Conservation (phyloP, 2,113 vertebrate genomes). For the Xiphophorus maculatus region DNA sequence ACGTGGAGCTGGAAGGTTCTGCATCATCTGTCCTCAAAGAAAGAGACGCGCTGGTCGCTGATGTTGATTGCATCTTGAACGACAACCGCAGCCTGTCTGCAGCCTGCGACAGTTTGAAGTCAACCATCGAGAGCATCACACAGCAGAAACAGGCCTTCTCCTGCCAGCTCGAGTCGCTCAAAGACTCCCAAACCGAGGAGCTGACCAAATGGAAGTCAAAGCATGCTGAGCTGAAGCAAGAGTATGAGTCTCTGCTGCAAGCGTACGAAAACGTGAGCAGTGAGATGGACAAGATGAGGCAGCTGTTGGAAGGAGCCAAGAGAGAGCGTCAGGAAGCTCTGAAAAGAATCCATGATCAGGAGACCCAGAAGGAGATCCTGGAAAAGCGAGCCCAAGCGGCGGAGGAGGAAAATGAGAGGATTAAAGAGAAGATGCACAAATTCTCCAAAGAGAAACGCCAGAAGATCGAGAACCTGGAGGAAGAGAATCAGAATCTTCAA, state of each 20-base stretch:
- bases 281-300: slow-evolving; percentile 89
- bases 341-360: slow-evolving; percentile 69
- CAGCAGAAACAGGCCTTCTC: slow-evolving; percentile 90
- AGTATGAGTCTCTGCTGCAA: slow-evolving; percentile 88
- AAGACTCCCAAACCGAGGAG: slow-evolving; percentile 88
- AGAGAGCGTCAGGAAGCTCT: slow-evolving; percentile 85
- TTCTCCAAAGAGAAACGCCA: slow-evolving; percentile 72
- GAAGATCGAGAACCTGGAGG: slow-evolving; percentile 77
- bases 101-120: slow-evolving; percentile 88
- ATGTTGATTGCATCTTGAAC: slow-evolving; percentile 74
- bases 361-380: slow-evolving; percentile 74
- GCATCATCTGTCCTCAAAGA: slow-evolving; percentile 49
- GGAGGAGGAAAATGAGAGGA: slow-evolving; percentile 71
- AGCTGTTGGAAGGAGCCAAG: slow-evolving; percentile 81
- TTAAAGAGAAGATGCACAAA: slow-evolving; percentile 76
- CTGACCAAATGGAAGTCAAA: slow-evolving; percentile 87
- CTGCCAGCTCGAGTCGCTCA: slow-evolving; percentile 86
- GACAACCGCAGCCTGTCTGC: slow-evolving; percentile 86
- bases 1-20: slow-evolving; percentile 59
- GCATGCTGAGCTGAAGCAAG: slow-evolving; percentile 86
- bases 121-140: slow-evolving; percentile 87
- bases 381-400: slow-evolving; percentile 69
- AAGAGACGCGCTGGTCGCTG: slow-evolving; percentile 62
- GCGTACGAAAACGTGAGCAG: slow-evolving; percentile 87
- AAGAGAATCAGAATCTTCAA: slow-evolving; percentile 74